Percentiles rank a stretch among this genome's conserved stretches.
phyloP scores from a whole-genome alignment of 1,140 invertebrate species.

The Brachionus koreanus region DNA sequence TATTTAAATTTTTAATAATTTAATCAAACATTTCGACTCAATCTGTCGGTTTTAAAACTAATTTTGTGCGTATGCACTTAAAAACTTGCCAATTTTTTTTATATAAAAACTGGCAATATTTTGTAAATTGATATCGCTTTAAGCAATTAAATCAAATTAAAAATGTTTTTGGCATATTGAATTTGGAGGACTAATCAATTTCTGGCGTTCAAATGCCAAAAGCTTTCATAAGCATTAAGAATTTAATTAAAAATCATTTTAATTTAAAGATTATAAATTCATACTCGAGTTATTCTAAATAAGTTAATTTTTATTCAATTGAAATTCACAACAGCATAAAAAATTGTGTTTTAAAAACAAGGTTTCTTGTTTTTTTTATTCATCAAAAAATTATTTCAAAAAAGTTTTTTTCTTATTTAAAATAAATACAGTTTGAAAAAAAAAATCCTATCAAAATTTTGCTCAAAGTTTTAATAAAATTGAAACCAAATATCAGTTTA shows the following conservation, averaged over 20 bases:
- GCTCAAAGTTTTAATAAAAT: no score
- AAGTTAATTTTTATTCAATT: no score
- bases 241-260: not conserved
- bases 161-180: not conserved
- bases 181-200: not conserved
- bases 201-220: not conserved
- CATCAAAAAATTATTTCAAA: no score
- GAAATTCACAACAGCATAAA: no score
- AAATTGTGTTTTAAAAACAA: no score
- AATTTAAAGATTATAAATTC: not conserved
- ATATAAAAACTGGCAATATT: not conserved
- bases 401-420: no score
- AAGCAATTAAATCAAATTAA: not conserved
- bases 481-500: no score
- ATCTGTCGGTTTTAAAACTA: not conserved
- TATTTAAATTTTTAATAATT: not conserved
- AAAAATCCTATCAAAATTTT: no score
- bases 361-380: no score
- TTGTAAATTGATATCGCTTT: not conserved
- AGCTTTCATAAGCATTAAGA: not conserved
- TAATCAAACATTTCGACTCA: not conserved
- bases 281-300: not conserved
- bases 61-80: not conserved
- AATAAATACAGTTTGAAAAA: no score
- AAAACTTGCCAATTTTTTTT: not conserved